Percentiles rank a stretch among this genome's conserved stretches.
These are phyloP conservation scores for Diacarnus erythraeanus DNA, from an alignment of 37 sponge, comb jelly and placozoan genomes.

Conservation along the genomic window DNA sequence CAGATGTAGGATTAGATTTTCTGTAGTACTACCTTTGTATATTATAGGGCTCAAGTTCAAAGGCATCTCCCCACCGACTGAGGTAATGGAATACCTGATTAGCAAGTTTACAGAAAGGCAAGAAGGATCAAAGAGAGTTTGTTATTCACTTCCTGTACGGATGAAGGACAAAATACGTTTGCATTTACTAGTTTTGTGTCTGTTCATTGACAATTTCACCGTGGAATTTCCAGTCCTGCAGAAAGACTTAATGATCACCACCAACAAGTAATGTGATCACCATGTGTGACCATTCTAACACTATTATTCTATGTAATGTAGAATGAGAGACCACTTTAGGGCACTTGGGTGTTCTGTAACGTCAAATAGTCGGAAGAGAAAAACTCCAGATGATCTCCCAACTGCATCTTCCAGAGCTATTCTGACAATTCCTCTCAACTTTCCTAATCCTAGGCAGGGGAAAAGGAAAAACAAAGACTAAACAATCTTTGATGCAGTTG, in stretches of 20 bases:
- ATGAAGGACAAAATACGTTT: constrained; percentile 58
- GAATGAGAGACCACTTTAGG: constrained; percentile 37
- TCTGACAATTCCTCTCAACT: constrained; percentile 47
- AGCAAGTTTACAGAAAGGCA: constrained; percentile 38
- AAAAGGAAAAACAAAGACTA: background rate
- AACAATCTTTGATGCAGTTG: too few species aligned
- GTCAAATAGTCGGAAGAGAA: constrained; percentile 13
- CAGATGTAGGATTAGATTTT: background rate
- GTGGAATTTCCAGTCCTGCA: constrained; percentile 47
- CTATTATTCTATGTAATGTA: background rate
- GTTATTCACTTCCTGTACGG: background rate
- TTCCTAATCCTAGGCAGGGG: constrained; percentile 23
- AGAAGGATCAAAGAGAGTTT: background rate
- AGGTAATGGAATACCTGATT: constrained; percentile 30
- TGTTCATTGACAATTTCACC: constrained; percentile 52
- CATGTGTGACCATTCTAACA: background rate
- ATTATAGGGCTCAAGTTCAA: constrained; percentile 17
- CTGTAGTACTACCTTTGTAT: background rate
- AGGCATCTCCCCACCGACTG: constrained; percentile 14
- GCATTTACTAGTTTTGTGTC: constrained; percentile 54
- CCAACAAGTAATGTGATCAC: constrained; percentile 27
- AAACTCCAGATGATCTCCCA: background rate
- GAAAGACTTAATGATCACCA: constrained; percentile 45
- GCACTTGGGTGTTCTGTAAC: constrained; percentile 48
- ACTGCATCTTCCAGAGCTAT: constrained; percentile 12